These are phyloP conservation scores for Lutjanus erythropterus DNA, from an alignment of 2,113 vertebrate genomes.

Conservation along the genomic window DNA sequence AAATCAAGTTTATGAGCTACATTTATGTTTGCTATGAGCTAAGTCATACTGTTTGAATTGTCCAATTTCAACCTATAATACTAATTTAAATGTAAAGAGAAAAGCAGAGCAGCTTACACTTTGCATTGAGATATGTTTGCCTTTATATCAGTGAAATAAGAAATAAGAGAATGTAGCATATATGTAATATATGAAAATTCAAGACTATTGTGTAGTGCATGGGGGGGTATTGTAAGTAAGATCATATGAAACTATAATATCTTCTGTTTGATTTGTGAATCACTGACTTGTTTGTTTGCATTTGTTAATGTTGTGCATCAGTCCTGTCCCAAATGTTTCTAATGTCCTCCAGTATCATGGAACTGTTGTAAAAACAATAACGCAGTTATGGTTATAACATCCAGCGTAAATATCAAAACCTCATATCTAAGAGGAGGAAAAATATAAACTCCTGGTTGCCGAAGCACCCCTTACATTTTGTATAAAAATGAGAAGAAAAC, in stretches of 20 bases:
- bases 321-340: conserved; percentile 78
- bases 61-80: conserved; percentile 77
- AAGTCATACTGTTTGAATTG: conserved; percentile 81
- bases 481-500: conserved; percentile 71
- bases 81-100: conserved; percentile 83
- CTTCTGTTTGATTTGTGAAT: conserved; percentile 81
- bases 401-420: conserved; percentile 57
- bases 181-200: conserved; percentile 84
- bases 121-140: conserved; percentile 83
- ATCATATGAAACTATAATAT: conserved; percentile 80
- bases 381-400: conserved; percentile 56
- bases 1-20: conserved; percentile 80
- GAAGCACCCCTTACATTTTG: conserved; percentile 73
- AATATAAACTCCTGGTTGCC: conserved; percentile 45
- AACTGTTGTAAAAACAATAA: conserved; percentile 66
- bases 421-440: conserved; percentile 57
- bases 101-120: conserved; percentile 80
- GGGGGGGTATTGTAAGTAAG: conserved; percentile 78
- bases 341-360: conserved; percentile 72
- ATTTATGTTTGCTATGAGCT: conserved; percentile 85
- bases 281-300: conserved; percentile 80
- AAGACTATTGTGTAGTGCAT: conserved; percentile 84
- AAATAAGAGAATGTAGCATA: conserved; percentile 87
- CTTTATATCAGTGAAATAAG: conserved; percentile 85
- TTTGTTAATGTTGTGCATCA: conserved; percentile 81